Percentiles rank a stretch among this genome's conserved stretches.
Evolutionary conservation across 2,888 invertebrate genomes (phyloP).

Genomic region (Sthenelais limicola): DNA sequence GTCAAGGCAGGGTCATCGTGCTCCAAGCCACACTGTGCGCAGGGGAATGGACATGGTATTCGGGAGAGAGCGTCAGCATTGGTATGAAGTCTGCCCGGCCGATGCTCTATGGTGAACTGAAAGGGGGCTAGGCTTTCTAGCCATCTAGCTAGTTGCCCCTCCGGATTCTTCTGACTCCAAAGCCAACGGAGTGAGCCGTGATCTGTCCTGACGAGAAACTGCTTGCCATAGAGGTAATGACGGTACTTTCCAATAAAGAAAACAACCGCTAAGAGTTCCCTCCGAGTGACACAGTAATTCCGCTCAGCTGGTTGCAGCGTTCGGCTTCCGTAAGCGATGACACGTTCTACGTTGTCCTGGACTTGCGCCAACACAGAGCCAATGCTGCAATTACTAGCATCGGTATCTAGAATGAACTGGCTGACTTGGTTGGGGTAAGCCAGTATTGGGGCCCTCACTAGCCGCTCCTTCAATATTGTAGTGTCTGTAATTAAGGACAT

Average conservation of each 20-base stretch:
- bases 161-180: background rate
- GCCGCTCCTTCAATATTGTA: background rate
- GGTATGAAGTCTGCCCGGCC: background rate
- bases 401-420: constrained; percentile 28
- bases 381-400: constrained; percentile 34
- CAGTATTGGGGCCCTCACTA: constrained; percentile 46
- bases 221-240: constrained; percentile 19
- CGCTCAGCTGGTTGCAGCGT: constrained; percentile 18
- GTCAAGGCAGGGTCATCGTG: constrained; percentile 1
- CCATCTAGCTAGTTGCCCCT: background rate
- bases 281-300: constrained; percentile 40
- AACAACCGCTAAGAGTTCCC: constrained; percentile 39
- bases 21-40: constrained; percentile 6
- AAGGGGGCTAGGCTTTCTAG: constrained; percentile 9
- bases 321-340: constrained; percentile 37
- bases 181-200: constrained; percentile 9
- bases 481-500: too few relatives aligned
- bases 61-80: constrained; percentile 20
- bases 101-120: constrained; percentile 6
- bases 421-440: constrained; percentile 11
- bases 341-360: constrained; percentile 26
- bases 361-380: constrained; percentile 39
- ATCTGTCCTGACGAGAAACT: constrained; percentile 30
- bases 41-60: constrained; percentile 2
- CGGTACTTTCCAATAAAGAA: constrained; percentile 14